Conservation (phyloP, 2,797 vertebrate species). For the Dendrocincla fuliginosa region DNA sequence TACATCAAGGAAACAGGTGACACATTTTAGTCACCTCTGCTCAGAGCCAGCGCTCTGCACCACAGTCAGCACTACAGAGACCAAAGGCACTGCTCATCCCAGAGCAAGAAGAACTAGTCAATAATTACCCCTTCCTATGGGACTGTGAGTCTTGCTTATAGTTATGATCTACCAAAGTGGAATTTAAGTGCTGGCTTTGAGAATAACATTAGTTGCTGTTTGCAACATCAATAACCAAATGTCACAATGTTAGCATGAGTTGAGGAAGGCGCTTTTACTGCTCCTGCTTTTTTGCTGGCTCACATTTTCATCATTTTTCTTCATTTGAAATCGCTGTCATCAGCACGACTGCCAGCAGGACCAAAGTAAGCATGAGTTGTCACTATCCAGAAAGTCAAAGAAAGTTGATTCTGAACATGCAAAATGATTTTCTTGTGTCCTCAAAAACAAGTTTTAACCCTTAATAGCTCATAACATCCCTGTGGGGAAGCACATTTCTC, state of each 20-base stretch:
- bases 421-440: background rate
- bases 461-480: background rate
- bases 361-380: background rate
- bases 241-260: background rate
- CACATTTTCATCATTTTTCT: constrained; percentile 7
- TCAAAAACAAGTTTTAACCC: background rate
- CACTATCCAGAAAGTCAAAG: background rate
- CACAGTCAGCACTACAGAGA: background rate
- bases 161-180: background rate
- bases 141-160: background rate
- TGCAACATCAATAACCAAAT: background rate
- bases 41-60: background rate
- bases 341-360: constrained; percentile 10
- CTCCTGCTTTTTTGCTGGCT: constrained; percentile 30
- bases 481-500: background rate
- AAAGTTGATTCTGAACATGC: background rate
- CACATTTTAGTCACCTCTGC: background rate
- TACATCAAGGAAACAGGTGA: constrained; percentile 1
- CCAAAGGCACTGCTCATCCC: background rate
- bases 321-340: constrained; percentile 28
- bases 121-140: background rate
- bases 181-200: constrained; percentile 4
- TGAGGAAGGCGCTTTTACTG: background rate
- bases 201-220: background rate
- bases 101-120: background rate